These are phyloP conservation scores for Spilogale gracilis DNA, from an alignment of 2,113 vertebrate species.

Conservation along the genomic window DNA sequence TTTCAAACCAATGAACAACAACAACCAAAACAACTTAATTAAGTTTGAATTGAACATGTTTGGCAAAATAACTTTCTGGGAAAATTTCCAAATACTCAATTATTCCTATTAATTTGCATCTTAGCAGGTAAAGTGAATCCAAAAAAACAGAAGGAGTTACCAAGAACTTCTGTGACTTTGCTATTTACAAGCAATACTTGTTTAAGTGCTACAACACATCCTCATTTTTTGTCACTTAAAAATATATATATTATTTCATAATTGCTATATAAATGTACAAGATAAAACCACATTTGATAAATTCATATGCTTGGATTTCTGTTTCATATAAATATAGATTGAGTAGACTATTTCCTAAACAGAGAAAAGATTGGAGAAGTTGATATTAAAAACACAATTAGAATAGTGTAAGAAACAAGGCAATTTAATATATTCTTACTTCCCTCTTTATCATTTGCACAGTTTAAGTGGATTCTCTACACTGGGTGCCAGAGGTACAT, in stretches of 20 bases:
- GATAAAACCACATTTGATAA: not conserved
- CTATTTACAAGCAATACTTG: not conserved
- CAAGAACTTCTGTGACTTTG: not conserved
- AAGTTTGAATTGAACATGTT: conserved; percentile 10
- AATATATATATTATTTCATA: not conserved
- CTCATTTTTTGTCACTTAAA: not conserved
- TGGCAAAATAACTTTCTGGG: conserved; percentile 10
- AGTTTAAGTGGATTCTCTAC: not conserved
- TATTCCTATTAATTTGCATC: not conserved
- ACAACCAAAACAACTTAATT: not conserved
- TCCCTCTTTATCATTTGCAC: not conserved
- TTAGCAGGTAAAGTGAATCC: conserved; percentile 19
- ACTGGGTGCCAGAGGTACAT: not conserved
- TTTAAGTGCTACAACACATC: not conserved
- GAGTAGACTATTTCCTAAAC: not conserved
- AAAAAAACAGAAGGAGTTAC: not conserved
- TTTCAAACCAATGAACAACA: not conserved
- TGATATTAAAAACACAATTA: not conserved
- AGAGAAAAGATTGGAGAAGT: not conserved
- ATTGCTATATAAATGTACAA: not conserved
- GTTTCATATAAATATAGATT: not conserved
- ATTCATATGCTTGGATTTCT: not conserved
- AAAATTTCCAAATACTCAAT: conserved; percentile 40
- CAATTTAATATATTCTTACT: not conserved
- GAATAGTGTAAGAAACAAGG: not conserved